A percentile compares a stretch with the other conserved stretches of the same genome.
Conservation (phyloP, 2,888 invertebrate genomes). For the Subacronicta megacephala region DNA sequence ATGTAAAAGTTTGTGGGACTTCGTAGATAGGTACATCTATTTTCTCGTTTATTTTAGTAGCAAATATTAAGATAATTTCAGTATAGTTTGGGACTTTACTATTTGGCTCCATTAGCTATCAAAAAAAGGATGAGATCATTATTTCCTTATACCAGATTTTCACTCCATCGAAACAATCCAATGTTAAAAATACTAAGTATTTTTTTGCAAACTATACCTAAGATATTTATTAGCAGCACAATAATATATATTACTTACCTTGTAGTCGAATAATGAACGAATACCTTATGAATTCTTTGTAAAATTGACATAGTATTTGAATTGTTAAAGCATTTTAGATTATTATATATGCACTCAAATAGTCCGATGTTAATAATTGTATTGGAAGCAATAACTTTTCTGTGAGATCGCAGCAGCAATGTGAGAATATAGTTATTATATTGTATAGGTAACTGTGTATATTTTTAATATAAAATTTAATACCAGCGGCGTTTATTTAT, state of each 20-base stretch:
- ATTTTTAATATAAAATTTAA: constrained; percentile 81
- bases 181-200: no score
- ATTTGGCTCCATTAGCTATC: no score
- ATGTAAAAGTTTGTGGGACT: no score
- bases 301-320: constrained; percentile 17
- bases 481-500: constrained; percentile 53
- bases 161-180: no score
- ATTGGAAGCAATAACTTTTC: constrained; percentile 71
- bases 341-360: constrained; percentile 52
- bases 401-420: constrained; percentile 58
- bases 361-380: constrained; percentile 35
- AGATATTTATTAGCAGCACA: no score
- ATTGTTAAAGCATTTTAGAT: constrained; percentile 54
- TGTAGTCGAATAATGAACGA: constrained; percentile 21
- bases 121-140: no score
- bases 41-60: no score
- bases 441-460: constrained; percentile 69
- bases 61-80: no score
- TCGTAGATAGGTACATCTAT: no score
- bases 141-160: no score
- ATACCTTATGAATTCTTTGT: constrained; percentile 19
- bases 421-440: constrained; percentile 62
- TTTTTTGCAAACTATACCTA: no score
- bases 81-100: no score
- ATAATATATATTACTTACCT: background rate